Base-by-base conservation (phyloP, 2,888 invertebrate genomes). In the Phyto melanocephala region DNA sequence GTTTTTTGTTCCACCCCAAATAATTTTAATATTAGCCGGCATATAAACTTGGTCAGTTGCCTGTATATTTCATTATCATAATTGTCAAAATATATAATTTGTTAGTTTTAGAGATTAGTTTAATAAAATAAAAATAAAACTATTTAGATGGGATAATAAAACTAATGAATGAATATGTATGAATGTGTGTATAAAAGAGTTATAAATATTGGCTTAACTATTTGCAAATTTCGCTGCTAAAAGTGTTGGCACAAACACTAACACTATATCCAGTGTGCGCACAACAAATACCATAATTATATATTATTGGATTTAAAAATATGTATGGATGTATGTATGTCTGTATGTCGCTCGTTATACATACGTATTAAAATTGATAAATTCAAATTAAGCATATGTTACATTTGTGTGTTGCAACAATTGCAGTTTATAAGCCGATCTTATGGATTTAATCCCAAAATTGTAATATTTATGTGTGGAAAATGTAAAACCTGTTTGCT, bases 31-130 rank as follows among this genome's bases (percentile, higher is more conserved):
- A 5, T 28, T 28, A 13, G 24, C 22, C 63, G 40, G 24, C 20
- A 40, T 42, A 63, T 74, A 63, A 77, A 77, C 35, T 77, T 62
- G 60, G 70, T 28, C 42, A 35, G 40, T 72, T 60, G 28, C 37
- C n/a, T 24, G 58, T 45, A 42, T 15, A 63, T 75, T 77, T 72
- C 76, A 81, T 77, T 78, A 74, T 78, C 77, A 81, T 78, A 72
- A 81, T 81, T 81, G 81, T 74, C 68, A 68, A 74, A 81, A 78
- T 74, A 78, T 74, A 78, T 74, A 78, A 81, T 81, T 81, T 78
- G 77, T 81, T 77, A 72, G 81, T 74, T 74, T 78, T 74, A 67
- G 63, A 68, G 81, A 81, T 78, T 81, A 81, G 56, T 77, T 71
- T 65, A 50, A 77, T 67, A 47, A 11, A 37, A 58, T 58, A 11